Evolutionary conservation across 1,140 invertebrate species (phyloP), one percentile per base, ranked within the genome.

Genomic region (Brachionus plicatilis): DNA sequence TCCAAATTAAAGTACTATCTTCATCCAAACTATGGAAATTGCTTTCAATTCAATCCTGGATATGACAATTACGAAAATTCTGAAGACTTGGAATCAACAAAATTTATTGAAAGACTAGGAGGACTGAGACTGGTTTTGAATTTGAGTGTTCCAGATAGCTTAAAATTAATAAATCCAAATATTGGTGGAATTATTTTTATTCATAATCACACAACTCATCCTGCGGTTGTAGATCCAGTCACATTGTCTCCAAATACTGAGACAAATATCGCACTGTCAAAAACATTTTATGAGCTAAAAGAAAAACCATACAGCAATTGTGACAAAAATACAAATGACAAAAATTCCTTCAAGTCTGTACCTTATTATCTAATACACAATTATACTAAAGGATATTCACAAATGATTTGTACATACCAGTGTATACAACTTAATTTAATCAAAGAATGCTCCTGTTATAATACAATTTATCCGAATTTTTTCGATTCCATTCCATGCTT

Each of bases 21-120:
- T 75, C 37, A 75, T 24, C 27, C 41, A 11, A n/a, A 45, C 45
- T 75, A 75, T 45, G 70, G 70, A 45, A 80, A 80, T 60, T 80
- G 78, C 24, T 80, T 17, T 27, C 45, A 56, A 56, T 80, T 80
- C 20, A 80, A 80, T 20, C 17, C 78, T 24, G 47, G 78, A 4
- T 24, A 53, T 17, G 37, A 56, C 24, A 11, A 80, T 9, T 27
- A 43, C 1, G 20, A 33, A 27, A 43, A 76, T 24, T 24, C 12
- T 24, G 24, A 45, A 20, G 41, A 56, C 43, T 37, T 80, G 0
- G n/a, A 27, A 4, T 7, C 4, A 33, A 45, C 78, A 2, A 17
- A 14, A 3, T 12, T n/a, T 9, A 8, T 7, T 17, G 45, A 24
- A 8, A 80, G 41, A 66, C 7, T 27, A 5, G n/a, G 11, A 17